These are phyloP conservation scores for Kradibia gibbosae DNA, from an alignment of 1,140 invertebrate species.

Conservation along the genomic window DNA sequence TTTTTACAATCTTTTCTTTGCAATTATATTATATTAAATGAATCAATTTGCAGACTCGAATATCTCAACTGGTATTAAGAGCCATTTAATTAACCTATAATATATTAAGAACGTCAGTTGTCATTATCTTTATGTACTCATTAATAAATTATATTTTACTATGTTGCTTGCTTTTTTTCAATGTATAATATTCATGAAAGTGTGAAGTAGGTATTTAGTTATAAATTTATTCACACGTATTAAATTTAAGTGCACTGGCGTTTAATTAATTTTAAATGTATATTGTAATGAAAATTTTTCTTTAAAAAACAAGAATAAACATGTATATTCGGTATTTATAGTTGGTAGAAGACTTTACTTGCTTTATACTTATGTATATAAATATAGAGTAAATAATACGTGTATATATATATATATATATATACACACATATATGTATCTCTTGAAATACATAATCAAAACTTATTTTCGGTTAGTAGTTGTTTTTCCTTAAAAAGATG, in stretches of 20 bases:
- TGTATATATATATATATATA: too few relatives aligned
- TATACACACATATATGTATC: too few relatives aligned
- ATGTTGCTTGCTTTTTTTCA: neutral
- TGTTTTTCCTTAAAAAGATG: neutral
- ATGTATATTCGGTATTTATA: too few relatives aligned
- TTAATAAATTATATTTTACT: neutral
- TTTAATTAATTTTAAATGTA: too few relatives aligned
- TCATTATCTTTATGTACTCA: neutral
- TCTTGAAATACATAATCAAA: neutral
- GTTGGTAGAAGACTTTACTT: neutral
- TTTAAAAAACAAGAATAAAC: too few relatives aligned
- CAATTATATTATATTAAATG: neutral
- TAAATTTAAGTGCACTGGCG: too few relatives aligned
- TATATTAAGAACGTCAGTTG: slow-evolving; percentile 7
- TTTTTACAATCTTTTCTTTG: neutral
- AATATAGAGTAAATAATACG: too few relatives aligned
- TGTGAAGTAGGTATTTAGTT: too few relatives aligned
- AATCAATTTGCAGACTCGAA: slow-evolving; percentile 10
- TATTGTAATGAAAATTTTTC: too few relatives aligned
- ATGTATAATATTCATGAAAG: too few relatives aligned
- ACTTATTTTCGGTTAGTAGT: slow-evolving; percentile 6
- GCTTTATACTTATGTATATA: too few relatives aligned
- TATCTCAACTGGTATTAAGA: neutral
- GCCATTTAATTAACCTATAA: neutral
- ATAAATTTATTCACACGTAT: too few relatives aligned